Conservation (phyloP, 2,113 vertebrate genomes). For the Hippoglossus stenolepis region DNA sequence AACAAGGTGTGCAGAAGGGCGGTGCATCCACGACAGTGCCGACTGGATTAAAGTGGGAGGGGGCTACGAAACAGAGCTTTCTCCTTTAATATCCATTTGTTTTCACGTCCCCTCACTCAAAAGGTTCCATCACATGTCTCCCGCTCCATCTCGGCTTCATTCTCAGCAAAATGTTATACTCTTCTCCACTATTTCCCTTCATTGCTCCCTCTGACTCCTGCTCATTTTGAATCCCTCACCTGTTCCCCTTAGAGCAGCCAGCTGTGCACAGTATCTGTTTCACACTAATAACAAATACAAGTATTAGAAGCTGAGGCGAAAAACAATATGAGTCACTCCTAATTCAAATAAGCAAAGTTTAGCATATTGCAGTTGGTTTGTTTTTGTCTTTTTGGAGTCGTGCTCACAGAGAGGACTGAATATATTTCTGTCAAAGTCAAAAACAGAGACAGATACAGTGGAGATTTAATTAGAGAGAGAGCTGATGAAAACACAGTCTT, state of each 20-base stretch:
- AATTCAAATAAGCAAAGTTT: constrained; percentile 9
- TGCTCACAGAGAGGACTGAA: constrained; percentile 4
- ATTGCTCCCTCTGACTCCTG: background rate
- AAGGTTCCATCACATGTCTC: background rate
- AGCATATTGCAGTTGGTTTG: background rate
- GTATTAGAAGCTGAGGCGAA: no score
- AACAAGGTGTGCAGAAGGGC: constrained; percentile 26
- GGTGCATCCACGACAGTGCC: background rate
- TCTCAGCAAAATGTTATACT: background rate
- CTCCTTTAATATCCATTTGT: constrained; percentile 19
- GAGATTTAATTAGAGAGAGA: background rate
- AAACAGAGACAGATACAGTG: background rate
- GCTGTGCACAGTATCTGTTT: constrained; percentile 15
- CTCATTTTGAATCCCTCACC: constrained; percentile 23
- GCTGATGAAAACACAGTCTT: constrained; percentile 8
- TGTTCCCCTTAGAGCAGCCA: constrained; percentile 8
- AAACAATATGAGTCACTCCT: background rate
- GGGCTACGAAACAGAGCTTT: background rate
- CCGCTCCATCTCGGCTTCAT: background rate
- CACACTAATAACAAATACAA: constrained; percentile 11
- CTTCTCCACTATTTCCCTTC: background rate
- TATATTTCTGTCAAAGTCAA: constrained; percentile 22
- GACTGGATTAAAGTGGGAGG: background rate
- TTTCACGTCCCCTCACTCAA: constrained; percentile 13
- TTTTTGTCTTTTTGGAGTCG: constrained; percentile 4